Conservation (phyloP, 2,888 invertebrate genomes). For the Agriopis marginaria region DNA sequence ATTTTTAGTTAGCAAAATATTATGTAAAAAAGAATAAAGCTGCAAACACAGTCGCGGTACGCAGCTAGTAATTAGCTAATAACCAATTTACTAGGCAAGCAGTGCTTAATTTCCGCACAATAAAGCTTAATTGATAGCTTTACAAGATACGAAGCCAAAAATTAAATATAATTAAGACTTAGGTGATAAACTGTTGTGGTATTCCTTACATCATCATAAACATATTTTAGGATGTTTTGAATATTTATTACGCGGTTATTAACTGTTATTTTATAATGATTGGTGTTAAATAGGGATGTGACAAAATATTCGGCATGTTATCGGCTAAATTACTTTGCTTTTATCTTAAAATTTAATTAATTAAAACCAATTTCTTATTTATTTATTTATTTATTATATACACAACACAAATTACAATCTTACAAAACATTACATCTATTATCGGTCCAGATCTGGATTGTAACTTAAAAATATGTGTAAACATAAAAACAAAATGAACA, state of each 20-base stretch:
- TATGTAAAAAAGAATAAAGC: too few relatives aligned
- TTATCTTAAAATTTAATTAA: too few relatives aligned
- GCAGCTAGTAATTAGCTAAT: background rate
- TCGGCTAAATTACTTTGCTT: background rate
- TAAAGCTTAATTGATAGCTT: slow-evolving; percentile 24
- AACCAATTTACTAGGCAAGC: slow-evolving; percentile 15
- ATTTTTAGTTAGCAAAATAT: too few relatives aligned
- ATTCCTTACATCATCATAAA: slow-evolving; percentile 35
- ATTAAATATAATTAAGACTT: slow-evolving; percentile 22
- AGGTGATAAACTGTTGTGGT: slow-evolving; percentile 16
- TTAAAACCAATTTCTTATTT: too few relatives aligned
- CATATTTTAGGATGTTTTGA: slow-evolving; percentile 33
- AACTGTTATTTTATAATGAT: slow-evolving; percentile 30
- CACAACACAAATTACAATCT: too few relatives aligned
- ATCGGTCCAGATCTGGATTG: too few relatives aligned
- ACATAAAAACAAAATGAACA: too few relatives aligned
- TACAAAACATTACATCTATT: too few relatives aligned
- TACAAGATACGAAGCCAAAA: slow-evolving; percentile 24
- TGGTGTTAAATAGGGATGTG: slow-evolving; percentile 23
- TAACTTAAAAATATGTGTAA: too few relatives aligned
- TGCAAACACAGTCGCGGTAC: background rate
- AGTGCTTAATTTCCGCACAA: slow-evolving; percentile 10
- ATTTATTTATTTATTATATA: too few relatives aligned
- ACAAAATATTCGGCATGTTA: slow-evolving; percentile 1
- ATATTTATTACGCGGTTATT: slow-evolving; percentile 30